phyloP scores from a whole-genome alignment of 2,797 vertebrate genomes.

The Coregonus suidteri region DNA sequence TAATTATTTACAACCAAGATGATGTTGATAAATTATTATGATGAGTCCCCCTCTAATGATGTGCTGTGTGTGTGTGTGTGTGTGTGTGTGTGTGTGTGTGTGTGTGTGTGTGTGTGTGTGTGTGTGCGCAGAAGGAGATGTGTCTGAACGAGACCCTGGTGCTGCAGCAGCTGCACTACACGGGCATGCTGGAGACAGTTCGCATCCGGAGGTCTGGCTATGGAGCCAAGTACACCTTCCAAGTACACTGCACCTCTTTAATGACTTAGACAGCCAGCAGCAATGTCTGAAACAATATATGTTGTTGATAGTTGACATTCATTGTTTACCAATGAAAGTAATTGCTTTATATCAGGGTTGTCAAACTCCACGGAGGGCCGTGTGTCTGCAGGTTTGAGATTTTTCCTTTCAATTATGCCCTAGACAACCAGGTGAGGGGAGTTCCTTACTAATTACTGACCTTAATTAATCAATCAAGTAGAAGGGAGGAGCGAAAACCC shows the following conservation, averaged over 20 bases:
- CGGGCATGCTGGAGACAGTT: slow-evolving; percentile 97
- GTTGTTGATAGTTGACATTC: not conserved
- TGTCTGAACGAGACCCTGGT: slow-evolving; percentile 90
- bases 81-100: not conserved
- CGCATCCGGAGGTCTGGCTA: slow-evolving; percentile 95
- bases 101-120: not conserved
- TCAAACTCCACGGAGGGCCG: too few species aligned
- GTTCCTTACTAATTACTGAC: too few species aligned
- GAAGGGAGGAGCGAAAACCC: too few species aligned
- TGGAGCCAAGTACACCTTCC: slow-evolving; percentile 95
- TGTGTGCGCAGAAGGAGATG: slow-evolving; percentile 86
- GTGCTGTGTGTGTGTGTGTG: slow-evolving; percentile 10
- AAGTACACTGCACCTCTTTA: slow-evolving; percentile 74
- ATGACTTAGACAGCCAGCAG: too few species aligned
- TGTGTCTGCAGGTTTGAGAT: too few species aligned
- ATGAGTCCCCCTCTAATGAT: not conserved
- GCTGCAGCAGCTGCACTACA: slow-evolving; percentile 94
- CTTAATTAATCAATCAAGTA: too few species aligned
- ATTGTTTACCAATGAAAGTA: too few species aligned
- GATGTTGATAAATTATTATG: not conserved
- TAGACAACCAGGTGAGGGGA: too few species aligned
- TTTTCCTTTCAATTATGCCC: too few species aligned
- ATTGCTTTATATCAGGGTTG: too few species aligned
- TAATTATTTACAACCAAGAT: not conserved
- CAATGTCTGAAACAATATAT: too few species aligned